Conservation (phyloP, 2,888 invertebrate species). For the Leptinotarsa haldemani region DNA sequence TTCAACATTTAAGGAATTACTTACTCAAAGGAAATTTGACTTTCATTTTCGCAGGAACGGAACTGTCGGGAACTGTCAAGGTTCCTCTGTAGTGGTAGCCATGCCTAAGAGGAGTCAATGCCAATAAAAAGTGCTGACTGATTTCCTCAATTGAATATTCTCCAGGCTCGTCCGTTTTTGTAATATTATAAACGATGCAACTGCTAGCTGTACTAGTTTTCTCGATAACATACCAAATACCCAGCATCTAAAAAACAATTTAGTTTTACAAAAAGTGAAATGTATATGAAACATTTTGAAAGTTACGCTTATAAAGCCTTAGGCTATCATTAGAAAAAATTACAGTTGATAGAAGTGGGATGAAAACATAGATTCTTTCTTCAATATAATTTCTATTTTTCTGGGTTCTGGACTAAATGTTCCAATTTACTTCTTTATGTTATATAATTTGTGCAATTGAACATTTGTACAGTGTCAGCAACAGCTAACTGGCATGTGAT, state of each 20-base stretch:
- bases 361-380: no score
- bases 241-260: constrained; percentile 73
- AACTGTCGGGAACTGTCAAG: constrained; percentile 73
- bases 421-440: no score
- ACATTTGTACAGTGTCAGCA: no score
- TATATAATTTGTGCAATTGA: no score
- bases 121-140: constrained; percentile 76
- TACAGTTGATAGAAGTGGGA: no score
- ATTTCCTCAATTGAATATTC: constrained; percentile 78
- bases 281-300: background rate
- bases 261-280: background rate
- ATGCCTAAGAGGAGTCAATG: constrained; percentile 81
- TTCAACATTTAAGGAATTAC: constrained; percentile 53
- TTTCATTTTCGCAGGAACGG: constrained; percentile 78
- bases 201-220: constrained; percentile 85
- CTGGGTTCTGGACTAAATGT: no score
- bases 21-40: constrained; percentile 85
- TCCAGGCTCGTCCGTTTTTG: constrained; percentile 75
- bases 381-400: no score
- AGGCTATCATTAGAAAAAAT: no score
- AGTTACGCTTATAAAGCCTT: no score
- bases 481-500: no score
- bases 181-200: constrained; percentile 85
- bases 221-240: constrained; percentile 84
- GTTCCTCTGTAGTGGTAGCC: constrained; percentile 83